Percentiles rank a stretch among this genome's conserved stretches.
Evolutionary conservation across 92 coral and sea anemone species (phyloP).

Genomic region (Parazoanthus swiftii): DNA sequence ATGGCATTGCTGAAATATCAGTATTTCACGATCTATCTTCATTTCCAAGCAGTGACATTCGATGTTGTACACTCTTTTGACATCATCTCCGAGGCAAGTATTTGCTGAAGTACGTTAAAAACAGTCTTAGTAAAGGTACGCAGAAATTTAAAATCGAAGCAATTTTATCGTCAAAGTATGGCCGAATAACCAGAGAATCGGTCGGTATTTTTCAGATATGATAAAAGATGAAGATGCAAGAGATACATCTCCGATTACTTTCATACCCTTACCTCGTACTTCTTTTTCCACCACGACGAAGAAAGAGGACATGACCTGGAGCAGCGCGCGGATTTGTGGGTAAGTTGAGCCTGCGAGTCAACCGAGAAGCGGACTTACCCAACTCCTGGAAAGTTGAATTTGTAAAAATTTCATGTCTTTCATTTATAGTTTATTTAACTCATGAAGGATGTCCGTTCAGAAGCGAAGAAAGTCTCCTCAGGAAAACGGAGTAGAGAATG

Average conservation of each 20-base stretch:
- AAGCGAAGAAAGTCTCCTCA: constrained; percentile 72
- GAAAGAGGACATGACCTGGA: constrained; percentile 74
- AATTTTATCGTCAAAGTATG: background rate
- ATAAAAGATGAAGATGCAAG: constrained; percentile 2
- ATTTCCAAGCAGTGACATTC: background rate
- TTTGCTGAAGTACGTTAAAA: background rate
- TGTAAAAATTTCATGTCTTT: background rate
- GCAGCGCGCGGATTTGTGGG: constrained; percentile 69
- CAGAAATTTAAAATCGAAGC: background rate
- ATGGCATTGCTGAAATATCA: background rate
- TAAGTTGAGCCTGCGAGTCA: constrained; percentile 43
- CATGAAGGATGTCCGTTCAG: constrained; percentile 74
- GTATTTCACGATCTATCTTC: background rate
- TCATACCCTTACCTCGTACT: constrained; percentile 11
- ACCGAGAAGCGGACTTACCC: constrained; percentile 49
- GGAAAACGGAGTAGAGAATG: constrained; percentile 71
- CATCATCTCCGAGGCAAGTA: background rate
- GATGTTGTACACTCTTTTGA: background rate
- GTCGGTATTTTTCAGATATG: background rate
- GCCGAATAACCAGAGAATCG: background rate
- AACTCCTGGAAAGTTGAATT: background rate
- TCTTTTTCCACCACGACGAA: constrained; percentile 54
- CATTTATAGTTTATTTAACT: background rate
- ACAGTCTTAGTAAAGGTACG: background rate
- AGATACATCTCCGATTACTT: constrained; percentile 14